These are phyloP conservation scores for Clostera curtula DNA, from an alignment of 2,888 invertebrate genomes.

Conservation along the genomic window DNA sequence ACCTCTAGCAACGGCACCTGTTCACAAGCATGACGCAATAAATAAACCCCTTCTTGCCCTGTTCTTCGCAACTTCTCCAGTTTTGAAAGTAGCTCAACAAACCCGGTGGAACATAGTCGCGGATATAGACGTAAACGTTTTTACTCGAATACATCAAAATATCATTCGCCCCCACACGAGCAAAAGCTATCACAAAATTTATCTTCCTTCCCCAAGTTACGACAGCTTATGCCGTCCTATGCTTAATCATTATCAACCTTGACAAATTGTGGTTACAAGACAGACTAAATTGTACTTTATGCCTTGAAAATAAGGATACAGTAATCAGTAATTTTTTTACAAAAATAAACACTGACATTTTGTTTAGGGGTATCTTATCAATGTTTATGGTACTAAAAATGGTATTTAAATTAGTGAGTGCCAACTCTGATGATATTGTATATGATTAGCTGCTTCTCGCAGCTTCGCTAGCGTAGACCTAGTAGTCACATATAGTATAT, in stretches of 20 bases:
- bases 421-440: conserved; percentile 4
- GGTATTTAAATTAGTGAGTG: conserved; percentile 7
- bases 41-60: too few species aligned
- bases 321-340: conserved; percentile 1
- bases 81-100: too few species aligned
- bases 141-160: too few species aligned
- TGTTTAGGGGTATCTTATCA: conserved; percentile 14
- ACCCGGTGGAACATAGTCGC: too few species aligned
- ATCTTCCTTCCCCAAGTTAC: conserved; percentile 23
- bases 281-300: conserved; percentile 1
- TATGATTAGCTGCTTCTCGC: too few species aligned
- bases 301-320: fast-evolving
- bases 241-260: conserved; percentile 20
- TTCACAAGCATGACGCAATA: too few species aligned
- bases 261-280: background rate
- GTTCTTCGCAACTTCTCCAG: too few species aligned
- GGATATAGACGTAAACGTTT: too few species aligned
- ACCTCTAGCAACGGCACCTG: too few species aligned
- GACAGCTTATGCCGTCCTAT: conserved; percentile 9
- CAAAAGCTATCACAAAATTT: conserved; percentile 19
- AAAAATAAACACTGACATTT: conserved; percentile 14
- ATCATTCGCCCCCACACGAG: too few species aligned
- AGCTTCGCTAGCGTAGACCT: too few species aligned
- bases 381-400: conserved; percentile 6
- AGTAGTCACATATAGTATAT: too few species aligned